Base-by-base conservation (phyloP, 2,797 vertebrate genomes). In the Halcyon leucocephala region DNA sequence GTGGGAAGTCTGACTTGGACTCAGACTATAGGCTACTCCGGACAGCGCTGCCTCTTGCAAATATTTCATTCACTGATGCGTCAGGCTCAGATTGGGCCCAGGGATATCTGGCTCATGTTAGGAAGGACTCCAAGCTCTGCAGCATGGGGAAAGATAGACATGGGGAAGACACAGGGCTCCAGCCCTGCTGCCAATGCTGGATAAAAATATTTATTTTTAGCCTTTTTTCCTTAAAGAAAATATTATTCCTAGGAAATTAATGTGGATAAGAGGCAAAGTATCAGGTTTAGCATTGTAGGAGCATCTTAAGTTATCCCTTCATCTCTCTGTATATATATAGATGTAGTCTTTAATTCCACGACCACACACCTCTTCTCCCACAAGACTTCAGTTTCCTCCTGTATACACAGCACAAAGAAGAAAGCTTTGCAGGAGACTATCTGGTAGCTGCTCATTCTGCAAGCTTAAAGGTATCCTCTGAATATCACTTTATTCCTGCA, bases 211-310 rank as follows among this genome's bases (percentile, higher is more conserved):
- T 96, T 96, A 90, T 93, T 96, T 96, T 95, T 82, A 95, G 82
- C 62, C 7, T 93, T 95, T 92, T 92, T 96, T 88, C 80, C 90
- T 87, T 82, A 95, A 95, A 95, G 89, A 95, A 94, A 96, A 96
- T 95, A 97, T 96, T 95, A 86, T 96, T 93, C 64, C 83, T 86
- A 90, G 93, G 94, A 97, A 95, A 94, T 97, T 85, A 95, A 96
- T 87, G 86, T 67, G 92, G 64, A 90, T 93, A 93, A 95, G 89
- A 97, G 48, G 83, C 52, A 80, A 93, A 94, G 86, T 89, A 95
- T 92, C 86, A 78, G 29, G 57, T 96, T 97, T 89, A 95, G 78
- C 88, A 42, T 42, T 78, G 88, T 46, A 91, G 77, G 87, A 44
- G 82, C 71, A 92, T 89, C 67, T 91, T 82, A 92, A 95, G 82